Base-by-base conservation (phyloP, 2,797 vertebrate genomes). In the Chrysolophus pictus region DNA sequence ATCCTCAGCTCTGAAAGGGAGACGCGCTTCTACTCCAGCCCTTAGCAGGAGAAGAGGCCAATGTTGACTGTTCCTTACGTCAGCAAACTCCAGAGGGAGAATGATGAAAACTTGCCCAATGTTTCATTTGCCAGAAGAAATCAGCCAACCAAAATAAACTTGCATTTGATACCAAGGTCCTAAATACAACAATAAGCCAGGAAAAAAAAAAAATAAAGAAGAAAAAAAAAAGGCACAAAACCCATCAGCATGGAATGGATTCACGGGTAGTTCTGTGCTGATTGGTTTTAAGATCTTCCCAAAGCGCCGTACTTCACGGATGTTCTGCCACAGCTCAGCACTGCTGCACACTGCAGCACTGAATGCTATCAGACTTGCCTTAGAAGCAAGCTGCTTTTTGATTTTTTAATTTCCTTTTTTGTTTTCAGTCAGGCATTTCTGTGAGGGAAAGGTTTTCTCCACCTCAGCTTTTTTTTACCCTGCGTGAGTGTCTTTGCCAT, bases 291-390 rank as follows among this genome's bases (percentile, higher is more conserved):
- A 83, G 62, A 33, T 14, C 33, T 78, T 76, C 69, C 23, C 35
- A 18, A 16, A 0, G 0, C 31, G 31, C 33, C 8, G 12, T 6
- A 13, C 3, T 68, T 58, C 13, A 29, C 3, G 22, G 58, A 53
- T 22, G 26, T 55, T 67, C 53, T 71, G 44, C 64, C 37, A 5
- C 9, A 63, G 41, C 1, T n/a, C 46, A 82, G 62, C 58, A 23
- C 31, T 33, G 58, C 46, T 0, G 0, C 1, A 2, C 1, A 0
- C 21, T 12, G 3, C 37, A 42, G 64, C 71, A 28, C 65, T 65
- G 35, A 53, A 12, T 5, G 22, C 31, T 21, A 87, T 29, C 28
- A 6, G 4, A 5, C 17, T 26, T 22, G 33, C 64, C 41, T 77
- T 56, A 26, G 16, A 16, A 56, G 41, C 15, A 74, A 51, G 26